Evolutionary conservation across 2,797 vertebrate genomes (phyloP), one percentile per base, ranked within the genome.

Genomic region (Etheostoma perlongum): DNA sequence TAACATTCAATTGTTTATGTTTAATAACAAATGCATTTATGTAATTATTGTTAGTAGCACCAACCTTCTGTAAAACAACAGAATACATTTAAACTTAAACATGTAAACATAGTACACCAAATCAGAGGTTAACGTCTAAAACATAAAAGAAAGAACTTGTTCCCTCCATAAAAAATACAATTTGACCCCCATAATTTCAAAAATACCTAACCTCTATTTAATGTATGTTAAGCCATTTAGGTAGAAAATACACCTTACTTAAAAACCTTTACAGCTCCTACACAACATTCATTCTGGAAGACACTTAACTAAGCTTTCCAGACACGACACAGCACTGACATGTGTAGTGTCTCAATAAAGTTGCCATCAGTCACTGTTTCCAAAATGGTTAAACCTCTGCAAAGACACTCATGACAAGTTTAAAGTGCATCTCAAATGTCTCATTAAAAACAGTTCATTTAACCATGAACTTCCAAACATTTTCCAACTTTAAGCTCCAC

Each of bases 401-500:
- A 51, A 55, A 54, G 18, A 63, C 46, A 25, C 30, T 66, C 13
- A 15, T 49, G 11, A 23, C 6, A 58, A 10, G 23, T 46, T 57
- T 33, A 21, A 69, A 40, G 1, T 49, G 33, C 40, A 61, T n/a
- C 62, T 71, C 33, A 54, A 54, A 7, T 60, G 19, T 65, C 47
- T 72, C 63, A 67, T 73, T 67, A 40, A 59, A 70, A 42, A 57
- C 63, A 49, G 8, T 23, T 36, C 44, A 44, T 64, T 23, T 1
- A 68, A 64, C 33, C 21, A n/a, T 27, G 12, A 62, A 27, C 21
- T 59, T 63, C 0, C 53, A 42, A 60, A 19, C 58, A 42, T 4
- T 30, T n/a, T 25, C 36, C 30, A 54, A 40, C 5, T 40, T 57
- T 36, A 13, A 55, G 19, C 44, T 74, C 46, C 36, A 47, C 14